Evolutionary conservation across 2,888 invertebrate species (phyloP).

Genomic region (Perithous albicinctus): DNA sequence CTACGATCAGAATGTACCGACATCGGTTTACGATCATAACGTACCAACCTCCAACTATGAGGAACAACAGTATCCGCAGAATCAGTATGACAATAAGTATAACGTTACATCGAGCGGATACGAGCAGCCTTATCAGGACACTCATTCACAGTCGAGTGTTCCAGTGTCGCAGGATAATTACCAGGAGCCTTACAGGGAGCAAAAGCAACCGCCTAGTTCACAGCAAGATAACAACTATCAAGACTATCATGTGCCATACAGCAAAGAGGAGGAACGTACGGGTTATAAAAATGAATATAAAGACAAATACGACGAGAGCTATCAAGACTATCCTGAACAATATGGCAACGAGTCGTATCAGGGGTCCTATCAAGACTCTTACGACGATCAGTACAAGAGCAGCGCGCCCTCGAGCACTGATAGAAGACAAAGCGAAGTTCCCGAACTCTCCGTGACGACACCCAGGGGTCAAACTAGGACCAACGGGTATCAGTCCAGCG

Average conservation of each 20-base stretch:
- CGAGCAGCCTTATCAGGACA: constrained; percentile 64
- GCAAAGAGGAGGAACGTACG: constrained; percentile 72
- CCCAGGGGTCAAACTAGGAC: constrained; percentile 79
- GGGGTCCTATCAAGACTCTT: constrained; percentile 77
- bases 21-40: constrained; percentile 76
- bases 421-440: constrained; percentile 78
- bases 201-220: constrained; percentile 29
- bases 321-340: constrained; percentile 74
- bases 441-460: constrained; percentile 81
- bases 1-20: constrained; percentile 73
- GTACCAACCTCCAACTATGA: constrained; percentile 66
- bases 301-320: constrained; percentile 74
- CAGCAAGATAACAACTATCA: constrained; percentile 75
- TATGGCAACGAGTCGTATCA: constrained; percentile 76
- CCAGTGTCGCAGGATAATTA: constrained; percentile 73
- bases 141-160: constrained; percentile 37
- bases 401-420: constrained; percentile 70
- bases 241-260: constrained; percentile 78
- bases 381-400: constrained; percentile 77
- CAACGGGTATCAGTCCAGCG: constrained; percentile 80
- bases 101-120: constrained; percentile 63
- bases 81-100: constrained; percentile 77
- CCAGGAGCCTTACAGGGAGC: constrained; percentile 74
- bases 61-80: constrained; percentile 71
- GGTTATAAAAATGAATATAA: constrained; percentile 75